Evolutionary conservation across 2,113 vertebrate species (phyloP).

Genomic region (Clupea harengus): DNA sequence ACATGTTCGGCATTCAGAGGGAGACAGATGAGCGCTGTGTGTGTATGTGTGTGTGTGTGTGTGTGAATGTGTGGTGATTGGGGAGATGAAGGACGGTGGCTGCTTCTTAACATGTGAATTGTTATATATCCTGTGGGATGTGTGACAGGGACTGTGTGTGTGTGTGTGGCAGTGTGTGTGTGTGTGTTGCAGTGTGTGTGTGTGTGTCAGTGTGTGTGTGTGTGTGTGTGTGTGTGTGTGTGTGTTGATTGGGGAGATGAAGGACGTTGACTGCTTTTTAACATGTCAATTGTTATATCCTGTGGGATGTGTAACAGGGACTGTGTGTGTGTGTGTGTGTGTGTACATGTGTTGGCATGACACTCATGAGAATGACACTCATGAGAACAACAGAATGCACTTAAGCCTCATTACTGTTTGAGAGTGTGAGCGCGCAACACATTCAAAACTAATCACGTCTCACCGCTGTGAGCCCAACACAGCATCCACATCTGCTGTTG

Average conservation of each 20-base stretch:
- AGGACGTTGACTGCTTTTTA: not conserved
- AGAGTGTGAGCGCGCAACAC: slow-evolving; percentile 48
- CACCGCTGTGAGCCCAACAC: not conserved
- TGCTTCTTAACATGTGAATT: not conserved
- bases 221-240: not conserved
- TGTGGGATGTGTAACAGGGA: not conserved
- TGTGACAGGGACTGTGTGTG: not conserved
- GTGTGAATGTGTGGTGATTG: not conserved
- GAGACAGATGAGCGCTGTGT: not conserved
- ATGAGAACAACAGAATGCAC: slow-evolving; percentile 62
- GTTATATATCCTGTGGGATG: not conserved
- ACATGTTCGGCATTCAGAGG: not conserved
- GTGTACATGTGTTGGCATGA: not conserved
- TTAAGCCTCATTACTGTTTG: slow-evolving; percentile 63
- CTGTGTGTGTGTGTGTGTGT: not conserved
- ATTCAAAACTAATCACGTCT: not conserved
- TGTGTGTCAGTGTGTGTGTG: not conserved
- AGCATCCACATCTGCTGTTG: not conserved
- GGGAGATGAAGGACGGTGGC: not conserved
- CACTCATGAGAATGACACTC: not conserved
- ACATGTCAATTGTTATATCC: not conserved
- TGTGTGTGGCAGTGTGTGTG: not conserved
- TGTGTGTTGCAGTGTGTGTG: not conserved
- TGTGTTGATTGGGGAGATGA: not conserved
- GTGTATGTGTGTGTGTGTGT: too few relatives aligned